Evolutionary conservation across 2,888 invertebrate genomes (phyloP).

Genomic region (Sinelater perroti): DNA sequence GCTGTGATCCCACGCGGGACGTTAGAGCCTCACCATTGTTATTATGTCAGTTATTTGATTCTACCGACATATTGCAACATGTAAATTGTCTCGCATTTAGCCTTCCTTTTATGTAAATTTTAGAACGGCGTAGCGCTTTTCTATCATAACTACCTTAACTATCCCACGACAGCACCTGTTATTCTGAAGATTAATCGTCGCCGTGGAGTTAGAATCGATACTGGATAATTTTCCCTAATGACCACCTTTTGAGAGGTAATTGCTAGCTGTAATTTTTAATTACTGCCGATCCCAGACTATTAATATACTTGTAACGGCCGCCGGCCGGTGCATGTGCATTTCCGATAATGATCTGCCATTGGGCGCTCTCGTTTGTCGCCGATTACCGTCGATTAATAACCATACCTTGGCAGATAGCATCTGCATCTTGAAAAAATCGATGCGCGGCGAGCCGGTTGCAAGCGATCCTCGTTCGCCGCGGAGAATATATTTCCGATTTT

Average conservation of each 20-base stretch:
- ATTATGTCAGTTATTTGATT: neutral
- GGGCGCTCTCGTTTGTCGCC: too few relatives aligned
- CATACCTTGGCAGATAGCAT: neutral
- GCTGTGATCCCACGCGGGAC: too few relatives aligned
- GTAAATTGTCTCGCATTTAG: too few relatives aligned
- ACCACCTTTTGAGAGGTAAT: slow-evolving; percentile 40
- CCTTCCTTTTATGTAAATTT: too few relatives aligned
- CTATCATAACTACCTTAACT: too few relatives aligned
- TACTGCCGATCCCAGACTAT: slow-evolving; percentile 34
- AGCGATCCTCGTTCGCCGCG: neutral
- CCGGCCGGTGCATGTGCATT: slow-evolving; percentile 14
- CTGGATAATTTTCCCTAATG: slow-evolving; percentile 33
- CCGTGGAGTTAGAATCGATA: slow-evolving; percentile 29
- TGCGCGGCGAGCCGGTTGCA: neutral
- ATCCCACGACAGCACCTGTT: slow-evolving; percentile 20
- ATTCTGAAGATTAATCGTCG: slow-evolving; percentile 26
- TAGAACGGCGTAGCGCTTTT: slow-evolving; percentile 1
- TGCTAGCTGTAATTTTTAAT: slow-evolving; percentile 42
- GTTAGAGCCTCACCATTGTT: too few relatives aligned
- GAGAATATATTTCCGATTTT: slow-evolving; percentile 41
- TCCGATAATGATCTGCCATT: slow-evolving; percentile 14
- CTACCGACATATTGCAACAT: too few relatives aligned
- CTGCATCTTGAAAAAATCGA: slow-evolving; percentile 1
- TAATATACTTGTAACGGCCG: slow-evolving; percentile 38
- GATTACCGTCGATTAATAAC: slow-evolving; percentile 1